Evolutionary conservation across 2,888 invertebrate genomes (phyloP).

Genomic region (Argyresthia goedartella): DNA sequence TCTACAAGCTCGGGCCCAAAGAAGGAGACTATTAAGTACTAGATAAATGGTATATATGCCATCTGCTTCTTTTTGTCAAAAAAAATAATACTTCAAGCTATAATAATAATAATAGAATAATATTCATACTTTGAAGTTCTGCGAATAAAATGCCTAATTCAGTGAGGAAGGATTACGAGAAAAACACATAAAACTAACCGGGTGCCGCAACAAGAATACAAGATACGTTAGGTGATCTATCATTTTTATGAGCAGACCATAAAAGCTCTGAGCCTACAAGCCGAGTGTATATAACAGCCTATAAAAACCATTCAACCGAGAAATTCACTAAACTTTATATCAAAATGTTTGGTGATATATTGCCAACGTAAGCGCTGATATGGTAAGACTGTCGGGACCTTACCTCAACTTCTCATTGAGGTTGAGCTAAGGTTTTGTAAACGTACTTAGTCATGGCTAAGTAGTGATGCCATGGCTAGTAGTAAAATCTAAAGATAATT

Average conservation of each 20-base stretch:
- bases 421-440: too few relatives aligned
- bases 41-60: not conserved
- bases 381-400: constrained; percentile 7
- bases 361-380: constrained; percentile 10
- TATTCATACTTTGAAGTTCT: not conserved
- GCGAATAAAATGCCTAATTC: not conserved
- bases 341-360: constrained; percentile 32
- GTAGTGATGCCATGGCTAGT: too few relatives aligned
- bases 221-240: constrained; percentile 45
- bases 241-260: constrained; percentile 61
- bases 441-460: too few relatives aligned
- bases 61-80: not conserved
- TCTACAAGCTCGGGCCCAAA: too few relatives aligned
- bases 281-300: constrained; percentile 63
- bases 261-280: constrained; percentile 51
- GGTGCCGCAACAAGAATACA: constrained; percentile 13
- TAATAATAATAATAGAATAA: not conserved
- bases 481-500: too few relatives aligned
- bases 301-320: constrained; percentile 49
- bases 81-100: not conserved
- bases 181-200: not conserved
- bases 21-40: too few relatives aligned
- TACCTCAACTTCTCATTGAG: too few relatives aligned
- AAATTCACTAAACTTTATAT: constrained; percentile 47
- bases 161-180: not conserved